These are phyloP conservation scores for Hoplodrina blanda DNA, from an alignment of 2,888 invertebrate genomes.

Conservation along the genomic window DNA sequence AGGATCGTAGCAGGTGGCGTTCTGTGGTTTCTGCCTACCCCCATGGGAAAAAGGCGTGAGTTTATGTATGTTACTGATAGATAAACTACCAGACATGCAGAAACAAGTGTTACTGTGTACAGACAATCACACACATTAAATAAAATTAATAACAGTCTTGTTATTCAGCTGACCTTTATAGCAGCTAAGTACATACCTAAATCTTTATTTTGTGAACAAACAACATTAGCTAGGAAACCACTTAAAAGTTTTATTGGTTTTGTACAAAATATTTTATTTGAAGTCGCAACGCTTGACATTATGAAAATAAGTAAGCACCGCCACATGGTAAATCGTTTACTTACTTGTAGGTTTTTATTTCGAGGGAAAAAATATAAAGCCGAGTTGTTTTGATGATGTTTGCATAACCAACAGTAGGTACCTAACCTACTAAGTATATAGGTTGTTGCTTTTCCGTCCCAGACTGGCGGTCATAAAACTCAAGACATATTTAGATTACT, in stretches of 20 bases:
- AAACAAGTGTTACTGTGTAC: too few relatives aligned
- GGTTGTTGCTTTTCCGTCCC: background rate
- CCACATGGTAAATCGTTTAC: conserved; percentile 20
- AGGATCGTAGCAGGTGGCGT: too few relatives aligned
- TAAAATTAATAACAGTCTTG: conserved; percentile 9
- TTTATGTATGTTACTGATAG: too few relatives aligned
- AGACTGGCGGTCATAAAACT: background rate
- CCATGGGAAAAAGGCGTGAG: too few relatives aligned
- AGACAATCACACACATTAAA: conserved; percentile 10
- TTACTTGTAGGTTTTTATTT: background rate
- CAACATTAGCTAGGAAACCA: conserved; percentile 23
- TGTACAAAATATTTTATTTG: conserved; percentile 46
- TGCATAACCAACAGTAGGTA: background rate
- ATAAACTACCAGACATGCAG: too few relatives aligned
- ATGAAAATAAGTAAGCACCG: conserved; percentile 6
- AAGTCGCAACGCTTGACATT: conserved; percentile 9
- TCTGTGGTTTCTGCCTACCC: too few relatives aligned
- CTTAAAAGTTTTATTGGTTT: conserved; percentile 52
- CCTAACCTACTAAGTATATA: background rate
- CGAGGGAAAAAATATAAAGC: background rate
- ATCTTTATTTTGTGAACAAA: conserved; percentile 41
- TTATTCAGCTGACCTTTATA: conserved; percentile 35
- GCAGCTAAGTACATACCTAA: conserved; percentile 9
- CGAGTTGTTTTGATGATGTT: background rate
- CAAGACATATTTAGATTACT: too few relatives aligned